These are phyloP conservation scores for Nyctibius bracteatus DNA, from an alignment of 2,113 vertebrate genomes.

Conservation along the genomic window DNA sequence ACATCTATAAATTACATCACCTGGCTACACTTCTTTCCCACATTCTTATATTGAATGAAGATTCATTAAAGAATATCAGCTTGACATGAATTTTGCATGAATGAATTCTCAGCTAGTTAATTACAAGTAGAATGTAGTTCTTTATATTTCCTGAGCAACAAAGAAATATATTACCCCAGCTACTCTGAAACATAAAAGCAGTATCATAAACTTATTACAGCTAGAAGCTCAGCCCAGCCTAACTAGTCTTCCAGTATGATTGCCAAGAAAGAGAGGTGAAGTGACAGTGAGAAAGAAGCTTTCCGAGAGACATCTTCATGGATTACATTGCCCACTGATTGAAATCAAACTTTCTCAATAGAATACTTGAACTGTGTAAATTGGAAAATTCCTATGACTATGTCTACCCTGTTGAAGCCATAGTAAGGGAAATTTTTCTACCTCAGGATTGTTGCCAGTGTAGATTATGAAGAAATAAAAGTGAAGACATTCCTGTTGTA, in stretches of 20 bases:
- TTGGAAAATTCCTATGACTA: neutral
- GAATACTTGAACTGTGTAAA: neutral
- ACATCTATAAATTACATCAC: constrained; percentile 35
- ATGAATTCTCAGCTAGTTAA: constrained; percentile 22
- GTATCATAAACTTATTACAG: neutral
- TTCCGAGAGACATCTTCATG: neutral
- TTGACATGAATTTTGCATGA: constrained; percentile 49
- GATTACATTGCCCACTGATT: neutral
- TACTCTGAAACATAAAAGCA: neutral
- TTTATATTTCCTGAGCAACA: neutral
- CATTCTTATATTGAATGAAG: neutral
- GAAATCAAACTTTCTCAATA: neutral
- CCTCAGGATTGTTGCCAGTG: neutral
- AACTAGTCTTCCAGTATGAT: neutral
- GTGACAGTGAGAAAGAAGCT: neutral
- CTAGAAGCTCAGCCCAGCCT: neutral
- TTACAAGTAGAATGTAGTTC: neutral
- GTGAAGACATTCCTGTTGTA: neutral
- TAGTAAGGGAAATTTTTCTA: neutral
- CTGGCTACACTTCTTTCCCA: neutral
- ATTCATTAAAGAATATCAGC: constrained; percentile 37
- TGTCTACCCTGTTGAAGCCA: neutral
- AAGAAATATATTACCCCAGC: neutral
- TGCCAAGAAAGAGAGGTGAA: neutral
- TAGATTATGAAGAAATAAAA: neutral